Evolutionary conservation across 1,140 invertebrate species (phyloP), one percentile per base, ranked within the genome.

Genomic region (Bombyx mandarina): DNA sequence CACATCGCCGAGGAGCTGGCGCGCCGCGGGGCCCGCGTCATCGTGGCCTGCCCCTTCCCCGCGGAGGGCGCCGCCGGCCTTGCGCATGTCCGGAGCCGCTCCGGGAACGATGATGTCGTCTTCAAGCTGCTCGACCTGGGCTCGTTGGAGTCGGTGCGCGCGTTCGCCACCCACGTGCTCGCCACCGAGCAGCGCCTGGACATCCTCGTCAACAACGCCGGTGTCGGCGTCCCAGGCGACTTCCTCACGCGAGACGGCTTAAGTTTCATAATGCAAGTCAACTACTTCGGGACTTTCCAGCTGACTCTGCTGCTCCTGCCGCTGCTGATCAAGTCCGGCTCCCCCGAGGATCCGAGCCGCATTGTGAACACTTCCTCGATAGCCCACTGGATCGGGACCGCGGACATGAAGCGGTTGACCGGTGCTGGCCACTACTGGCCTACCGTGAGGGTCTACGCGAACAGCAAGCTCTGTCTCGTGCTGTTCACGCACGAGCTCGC

Each of bases 171-270:
- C 3, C 73, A 77, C 12, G 78, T 95, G 3, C 71, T 82, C 0
- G 59, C 81, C 3, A 88, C 72, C 1, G 89, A 91, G 73, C 44
- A 87, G 43, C 77, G 89, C 64, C 89, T 93, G 22, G 89, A 93
- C 65, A 77, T 94, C 50, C 76, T 95, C 2, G 89, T 95, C 10
- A 94, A 94, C 65, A 95, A 95, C 78, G 94, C 94, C 47, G 93
- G 89, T 0, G 87, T 94, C 1, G 92, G 91, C 67, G 64, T 66
- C 0, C 61, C 68, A 6, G 61, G 58, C 2, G 67, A 79, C 42
- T 67, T 61, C 8, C n/a, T 73, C 5, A 90, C 89, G 1, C 78
- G 84, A 53, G 92, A 95, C 65, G 93, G 92, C 5, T 89, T 93
- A 67, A 93, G 94, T 69, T 86, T 83, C 8, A 90, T 91, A 56